These are phyloP conservation scores for Grus americana DNA, from an alignment of 2,113 vertebrate species.

Conservation along the genomic window DNA sequence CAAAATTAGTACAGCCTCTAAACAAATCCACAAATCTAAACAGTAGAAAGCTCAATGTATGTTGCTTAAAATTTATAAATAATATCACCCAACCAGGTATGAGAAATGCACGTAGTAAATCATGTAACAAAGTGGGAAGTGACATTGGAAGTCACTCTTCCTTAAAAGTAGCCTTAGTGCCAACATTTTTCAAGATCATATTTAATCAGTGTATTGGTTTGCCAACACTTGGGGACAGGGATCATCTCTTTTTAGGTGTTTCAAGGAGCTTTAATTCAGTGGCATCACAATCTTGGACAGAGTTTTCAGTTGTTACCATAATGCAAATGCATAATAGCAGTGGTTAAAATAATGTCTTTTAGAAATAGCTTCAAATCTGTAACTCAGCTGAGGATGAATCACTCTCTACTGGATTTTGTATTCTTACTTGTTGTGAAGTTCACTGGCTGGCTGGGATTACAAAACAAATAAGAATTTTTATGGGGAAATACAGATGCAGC, in stretches of 20 bases:
- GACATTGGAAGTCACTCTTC: background rate
- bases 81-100: background rate
- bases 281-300: background rate
- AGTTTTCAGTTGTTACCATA: background rate
- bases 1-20: background rate
- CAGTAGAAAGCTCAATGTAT: background rate
- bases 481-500: background rate
- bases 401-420: background rate
- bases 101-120: background rate
- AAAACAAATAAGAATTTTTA: constrained; percentile 19
- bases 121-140: background rate
- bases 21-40: background rate
- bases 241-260: background rate
- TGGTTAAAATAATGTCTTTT: constrained; percentile 19
- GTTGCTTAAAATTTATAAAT: background rate
- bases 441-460: background rate
- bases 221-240: background rate
- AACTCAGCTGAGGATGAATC: constrained; percentile 55
- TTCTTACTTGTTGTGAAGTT: constrained; percentile 3
- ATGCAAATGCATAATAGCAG: background rate
- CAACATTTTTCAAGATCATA: background rate
- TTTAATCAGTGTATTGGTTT: background rate
- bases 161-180: background rate
- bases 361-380: background rate
- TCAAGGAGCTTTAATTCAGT: background rate